Conservation (phyloP, 1,140 invertebrate species). For the Drosophila yakuba region DNA sequence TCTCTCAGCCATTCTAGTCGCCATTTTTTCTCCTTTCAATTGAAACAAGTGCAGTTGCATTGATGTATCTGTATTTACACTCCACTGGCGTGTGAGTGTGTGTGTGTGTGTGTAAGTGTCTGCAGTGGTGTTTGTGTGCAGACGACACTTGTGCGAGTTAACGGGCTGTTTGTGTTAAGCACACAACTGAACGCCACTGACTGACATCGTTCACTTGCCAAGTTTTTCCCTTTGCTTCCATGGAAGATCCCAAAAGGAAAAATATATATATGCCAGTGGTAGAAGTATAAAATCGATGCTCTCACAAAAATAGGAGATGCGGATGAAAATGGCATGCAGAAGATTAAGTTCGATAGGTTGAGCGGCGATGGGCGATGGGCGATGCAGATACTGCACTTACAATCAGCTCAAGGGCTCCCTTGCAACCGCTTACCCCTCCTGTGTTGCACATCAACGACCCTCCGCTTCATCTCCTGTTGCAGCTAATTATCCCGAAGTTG, state of each 20-base stretch:
- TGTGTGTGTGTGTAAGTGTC: background rate
- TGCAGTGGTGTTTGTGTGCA: slow-evolving; percentile 29
- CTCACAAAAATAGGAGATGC: slow-evolving; percentile 10
- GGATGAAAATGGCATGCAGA: background rate
- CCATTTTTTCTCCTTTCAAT: slow-evolving; percentile 21
- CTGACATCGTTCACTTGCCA: slow-evolving; percentile 48
- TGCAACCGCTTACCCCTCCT: too few relatives aligned
- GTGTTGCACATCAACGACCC: background rate
- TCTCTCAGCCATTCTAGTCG: background rate
- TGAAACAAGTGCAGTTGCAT: slow-evolving; percentile 44
- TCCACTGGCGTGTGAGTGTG: slow-evolving; percentile 1
- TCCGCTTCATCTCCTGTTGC: slow-evolving; percentile 41
- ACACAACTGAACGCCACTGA: slow-evolving; percentile 39
- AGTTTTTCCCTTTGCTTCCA: slow-evolving; percentile 51
- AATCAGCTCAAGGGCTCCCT: slow-evolving; percentile 46
- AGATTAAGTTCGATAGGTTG: slow-evolving; percentile 11
- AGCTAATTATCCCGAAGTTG: slow-evolving; percentile 63
- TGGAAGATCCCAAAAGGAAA: slow-evolving; percentile 27
- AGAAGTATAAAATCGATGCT: slow-evolving; percentile 65
- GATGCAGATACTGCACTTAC: slow-evolving; percentile 35
- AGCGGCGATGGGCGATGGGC: slow-evolving; percentile 15
- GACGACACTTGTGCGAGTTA: slow-evolving; percentile 49
- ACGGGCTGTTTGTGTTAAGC: slow-evolving; percentile 52
- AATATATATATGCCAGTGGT: slow-evolving; percentile 2
- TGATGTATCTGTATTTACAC: slow-evolving; percentile 50